A percentile compares a stretch with the other conserved stretches of the same genome.
phyloP scores from a whole-genome alignment of 2,888 invertebrate species.

The Enchytraeus crypticus region DNA sequence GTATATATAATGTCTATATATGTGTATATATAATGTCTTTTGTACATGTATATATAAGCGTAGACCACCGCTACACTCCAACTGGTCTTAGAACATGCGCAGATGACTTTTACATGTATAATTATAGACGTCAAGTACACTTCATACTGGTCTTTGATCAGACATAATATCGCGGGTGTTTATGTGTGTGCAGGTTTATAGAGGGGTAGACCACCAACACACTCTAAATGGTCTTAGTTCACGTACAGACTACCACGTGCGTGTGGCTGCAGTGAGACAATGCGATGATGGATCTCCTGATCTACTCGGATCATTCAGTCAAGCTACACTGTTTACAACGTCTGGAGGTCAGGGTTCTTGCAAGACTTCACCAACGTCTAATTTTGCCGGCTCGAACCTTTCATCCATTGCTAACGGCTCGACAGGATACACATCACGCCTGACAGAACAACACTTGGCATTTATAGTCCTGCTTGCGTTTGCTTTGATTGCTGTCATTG shows the following conservation, averaged over 20 bases:
- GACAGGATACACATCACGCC: constrained; percentile 26
- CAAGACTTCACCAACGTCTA: too few relatives aligned
- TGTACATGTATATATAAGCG: too few relatives aligned
- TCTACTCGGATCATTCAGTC: constrained; percentile 7
- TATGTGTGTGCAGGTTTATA: constrained; percentile 49
- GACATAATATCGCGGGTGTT: too few relatives aligned
- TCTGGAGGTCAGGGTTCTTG: background rate
- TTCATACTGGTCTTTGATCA: too few relatives aligned
- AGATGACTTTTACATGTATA: too few relatives aligned
- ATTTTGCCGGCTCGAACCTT: too few relatives aligned
- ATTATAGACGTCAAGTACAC: too few relatives aligned
- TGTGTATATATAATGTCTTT: too few relatives aligned
- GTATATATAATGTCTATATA: too few relatives aligned
- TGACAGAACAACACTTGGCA: constrained; percentile 59
- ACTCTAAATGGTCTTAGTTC: constrained; percentile 61
- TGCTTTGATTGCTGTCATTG: constrained; percentile 57
- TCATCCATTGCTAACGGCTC: background rate
- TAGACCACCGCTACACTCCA: too few relatives aligned
- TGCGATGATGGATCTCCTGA: constrained; percentile 47
- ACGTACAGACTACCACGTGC: constrained; percentile 66
- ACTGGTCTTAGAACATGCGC: too few relatives aligned
- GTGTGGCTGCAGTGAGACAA: constrained; percentile 66
- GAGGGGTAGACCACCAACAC: constrained; percentile 49
- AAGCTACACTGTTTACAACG: constrained; percentile 4
- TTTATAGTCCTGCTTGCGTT: constrained; percentile 58